Base-by-base conservation (phyloP, 23 tunicate genomes). In the Trididemnum clinides region DNA sequence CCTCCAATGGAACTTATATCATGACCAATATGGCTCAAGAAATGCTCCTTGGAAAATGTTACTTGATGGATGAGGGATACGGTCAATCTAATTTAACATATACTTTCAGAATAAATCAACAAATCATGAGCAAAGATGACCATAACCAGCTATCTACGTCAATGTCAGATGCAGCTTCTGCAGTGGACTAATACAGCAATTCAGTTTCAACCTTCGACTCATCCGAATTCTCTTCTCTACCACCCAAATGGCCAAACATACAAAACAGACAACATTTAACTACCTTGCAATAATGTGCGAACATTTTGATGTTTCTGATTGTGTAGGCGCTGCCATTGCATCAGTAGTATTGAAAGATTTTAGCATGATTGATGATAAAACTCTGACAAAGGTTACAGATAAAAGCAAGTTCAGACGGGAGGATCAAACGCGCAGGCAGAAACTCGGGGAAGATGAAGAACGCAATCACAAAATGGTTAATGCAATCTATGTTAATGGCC, bases 271-370 rank as follows among this genome's bases (percentile, higher is more conserved):
- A 51, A 50, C 27, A 57, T 26, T 79, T 57, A 35, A 79, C 64
- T 2, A 79, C 23, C 69, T 79, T 33, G 84, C 84, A 20, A 32
- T 57, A 51, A 54, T 79, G 33, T 79, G 84, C 15, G 84, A 79
- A 50, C 63, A 72, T 79, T 50, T 79, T 3, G n/a, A 79, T 49
- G 49, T 79, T 5, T 57, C 84, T 21, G 71, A 79, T 34, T 33
- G 84, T 5, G 75, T 72, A 20, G 84, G 84, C 5, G 72, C 84
- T 79, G 84, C 84, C 23, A 57, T 79, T 57, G 84, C 84, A 27
- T 50, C 84, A 18, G 44, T 35, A 50, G 84, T 31, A 25, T 79
- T 39, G 23, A 57, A 79, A 28, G 84, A 79, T 57, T 33, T 79
- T 25, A 72, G 84, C 12, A 5, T 54, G 6, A 27, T 79, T 33